phyloP scores from a whole-genome alignment of 2,113 vertebrate genomes.

The Plecotus auritus region DNA sequence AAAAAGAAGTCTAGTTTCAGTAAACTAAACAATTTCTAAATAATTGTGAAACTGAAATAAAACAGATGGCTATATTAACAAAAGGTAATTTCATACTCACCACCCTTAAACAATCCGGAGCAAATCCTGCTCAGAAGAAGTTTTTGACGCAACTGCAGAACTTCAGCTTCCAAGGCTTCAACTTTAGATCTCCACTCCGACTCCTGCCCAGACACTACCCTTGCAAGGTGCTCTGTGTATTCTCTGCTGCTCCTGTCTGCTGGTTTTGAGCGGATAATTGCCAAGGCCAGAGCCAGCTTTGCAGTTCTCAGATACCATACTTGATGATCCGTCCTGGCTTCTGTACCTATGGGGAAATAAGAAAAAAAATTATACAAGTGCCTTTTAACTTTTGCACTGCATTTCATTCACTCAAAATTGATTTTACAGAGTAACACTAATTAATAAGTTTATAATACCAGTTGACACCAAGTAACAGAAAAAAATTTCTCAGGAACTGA shows the following conservation, averaged over 20 bases:
- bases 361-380: conserved; percentile 44
- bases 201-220: conserved; percentile 71
- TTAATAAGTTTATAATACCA: conserved; percentile 37
- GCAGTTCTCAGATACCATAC: conserved; percentile 78
- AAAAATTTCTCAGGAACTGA: conserved; percentile 42
- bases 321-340: conserved; percentile 62
- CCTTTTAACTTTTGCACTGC: not conserved
- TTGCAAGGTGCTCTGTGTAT: conserved; percentile 80
- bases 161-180: conserved; percentile 84
- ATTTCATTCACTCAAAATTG: conserved; percentile 61
- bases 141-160: conserved; percentile 86
- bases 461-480: conserved; percentile 43
- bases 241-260: conserved; percentile 81
- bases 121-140: conserved; percentile 79
- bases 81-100: conserved; percentile 72
- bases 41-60: not conserved
- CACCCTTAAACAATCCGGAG: conserved; percentile 58
- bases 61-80: not conserved
- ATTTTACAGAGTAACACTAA: conserved; percentile 45
- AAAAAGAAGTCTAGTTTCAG: not conserved
- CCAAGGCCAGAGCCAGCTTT: conserved; percentile 87
- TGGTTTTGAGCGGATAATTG: conserved; percentile 87
- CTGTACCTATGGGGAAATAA: conserved; percentile 65
- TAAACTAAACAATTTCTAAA: not conserved
- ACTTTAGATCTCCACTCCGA: conserved; percentile 79